Base-by-base conservation (phyloP, 2,797 vertebrate species). In the Cheirogaleus major region DNA sequence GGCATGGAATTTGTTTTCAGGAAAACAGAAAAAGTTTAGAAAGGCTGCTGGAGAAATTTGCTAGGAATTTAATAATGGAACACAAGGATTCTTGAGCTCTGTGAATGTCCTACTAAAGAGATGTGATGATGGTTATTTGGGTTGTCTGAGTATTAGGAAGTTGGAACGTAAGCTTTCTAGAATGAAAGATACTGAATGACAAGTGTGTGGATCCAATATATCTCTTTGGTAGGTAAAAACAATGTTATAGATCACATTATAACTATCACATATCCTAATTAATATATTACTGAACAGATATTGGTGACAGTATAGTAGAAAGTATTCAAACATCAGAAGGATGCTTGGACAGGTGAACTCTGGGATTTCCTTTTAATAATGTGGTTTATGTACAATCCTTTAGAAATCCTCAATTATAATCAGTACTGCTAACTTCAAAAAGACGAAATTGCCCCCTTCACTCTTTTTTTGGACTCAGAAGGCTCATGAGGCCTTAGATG, bases 11-110 rank as follows among this genome's bases (percentile, higher is more conserved):
- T 86, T 94, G 41, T 94, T 84, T 89, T 92, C 14, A 81, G 82
- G n/a, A 76, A 89, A 79, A 57, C n/a, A 90, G 80, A 89, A 95
- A 61, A 89, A 59, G 35, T 59, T 89, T 72, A 65, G 75, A 89
- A 97, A 85, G 18, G 35, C 27, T 57, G 61, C 63, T 89, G 41
- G 43, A 67, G 83, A 96, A 86, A 73, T 85, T 91, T 70, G 32
- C 43, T 84, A 65, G 52, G 73, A 63, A 78, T 78, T 95, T 95
- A 48, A 7, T 88, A 81, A 89, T 59, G 73, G 87, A 80, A 88
- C 67, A 67, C 20, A 89, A 92, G n/a, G 73, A 92, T 96, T 86
- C 22, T 35, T 48, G 20, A 63, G 57, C 9, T 65, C 27, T 11
- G 1, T 52, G 45, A 84, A 5, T 72, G 5, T 76, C 70, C 41